phyloP scores from a whole-genome alignment of 2,888 invertebrate species.

The Diarsia dahlii region DNA sequence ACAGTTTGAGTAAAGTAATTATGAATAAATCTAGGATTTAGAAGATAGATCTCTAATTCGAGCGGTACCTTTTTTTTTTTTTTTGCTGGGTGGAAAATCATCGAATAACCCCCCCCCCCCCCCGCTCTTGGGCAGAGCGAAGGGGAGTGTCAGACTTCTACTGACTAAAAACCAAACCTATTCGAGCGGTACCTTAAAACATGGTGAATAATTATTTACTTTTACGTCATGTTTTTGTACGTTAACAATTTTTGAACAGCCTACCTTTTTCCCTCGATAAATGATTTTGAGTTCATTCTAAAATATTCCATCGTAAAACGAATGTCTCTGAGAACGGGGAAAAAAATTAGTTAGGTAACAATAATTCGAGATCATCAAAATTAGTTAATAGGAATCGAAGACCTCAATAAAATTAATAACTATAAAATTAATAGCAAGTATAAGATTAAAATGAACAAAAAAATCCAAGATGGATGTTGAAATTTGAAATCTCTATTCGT shows the following conservation, averaged over 20 bases:
- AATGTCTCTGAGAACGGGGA: constrained; percentile 33
- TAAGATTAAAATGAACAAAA: constrained; percentile 59
- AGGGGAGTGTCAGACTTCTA: too few species aligned
- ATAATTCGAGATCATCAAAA: constrained; percentile 48
- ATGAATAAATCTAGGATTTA: too few species aligned
- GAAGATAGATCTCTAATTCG: not conserved
- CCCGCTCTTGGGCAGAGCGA: too few species aligned
- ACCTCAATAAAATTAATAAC: constrained; percentile 65
- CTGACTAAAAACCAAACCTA: too few species aligned
- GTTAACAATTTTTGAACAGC: not conserved
- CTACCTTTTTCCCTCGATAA: not conserved
- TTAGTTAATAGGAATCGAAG: constrained; percentile 58
- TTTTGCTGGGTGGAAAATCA: too few species aligned
- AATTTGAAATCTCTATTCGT: constrained; percentile 72
- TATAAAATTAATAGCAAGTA: constrained; percentile 62
- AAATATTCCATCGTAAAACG: constrained; percentile 45
- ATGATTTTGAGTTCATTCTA: constrained; percentile 9
- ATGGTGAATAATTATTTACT: not conserved
- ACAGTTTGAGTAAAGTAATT: not conserved
- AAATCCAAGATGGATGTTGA: constrained; percentile 57
- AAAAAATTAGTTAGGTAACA: constrained; percentile 27
- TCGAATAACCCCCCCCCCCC: too few species aligned
- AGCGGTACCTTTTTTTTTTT: too few species aligned
- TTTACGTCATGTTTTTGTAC: not conserved
- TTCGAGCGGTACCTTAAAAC: not conserved